Percentiles rank a stretch among this genome's conserved stretches.
These are phyloP conservation scores for Cybosia mesomella DNA, from an alignment of 2,888 invertebrate genomes.

Conservation along the genomic window DNA sequence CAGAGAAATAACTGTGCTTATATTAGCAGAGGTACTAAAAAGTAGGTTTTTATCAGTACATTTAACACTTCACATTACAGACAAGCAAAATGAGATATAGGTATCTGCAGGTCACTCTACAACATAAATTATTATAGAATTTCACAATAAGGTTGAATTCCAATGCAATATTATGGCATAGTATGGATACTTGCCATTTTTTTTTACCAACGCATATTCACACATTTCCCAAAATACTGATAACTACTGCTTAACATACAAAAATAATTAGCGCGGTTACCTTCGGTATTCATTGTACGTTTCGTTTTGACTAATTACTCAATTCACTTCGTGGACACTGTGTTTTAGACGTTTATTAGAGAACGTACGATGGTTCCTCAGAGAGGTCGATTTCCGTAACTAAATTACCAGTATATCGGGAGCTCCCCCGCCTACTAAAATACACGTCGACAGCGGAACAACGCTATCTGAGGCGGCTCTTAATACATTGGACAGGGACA, in stretches of 20 bases:
- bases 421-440: constrained; percentile 42
- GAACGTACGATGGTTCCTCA: constrained; percentile 62
- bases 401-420: constrained; percentile 52
- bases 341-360: constrained; percentile 23
- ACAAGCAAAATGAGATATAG: background rate
- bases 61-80: background rate
- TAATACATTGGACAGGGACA: constrained; percentile 57
- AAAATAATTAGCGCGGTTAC: background rate
- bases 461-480: constrained; percentile 53
- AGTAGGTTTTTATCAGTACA: background rate
- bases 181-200: background rate
- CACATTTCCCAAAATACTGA: background rate
- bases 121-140: too few species aligned
- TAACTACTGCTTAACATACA: background rate
- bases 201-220: background rate
- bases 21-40: background rate
- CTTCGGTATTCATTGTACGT: background rate
- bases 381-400: constrained; percentile 75
- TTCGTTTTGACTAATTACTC: background rate
- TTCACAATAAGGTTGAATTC: too few species aligned
- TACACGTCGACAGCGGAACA: constrained; percentile 21
- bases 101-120: background rate
- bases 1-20: background rate
- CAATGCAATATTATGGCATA: too few species aligned
- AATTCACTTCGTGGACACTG: constrained; percentile 5